Evolutionary conservation across 2,797 vertebrate genomes (phyloP), one percentile per base, ranked within the genome.

Genomic region (Holocentrus rufus): DNA sequence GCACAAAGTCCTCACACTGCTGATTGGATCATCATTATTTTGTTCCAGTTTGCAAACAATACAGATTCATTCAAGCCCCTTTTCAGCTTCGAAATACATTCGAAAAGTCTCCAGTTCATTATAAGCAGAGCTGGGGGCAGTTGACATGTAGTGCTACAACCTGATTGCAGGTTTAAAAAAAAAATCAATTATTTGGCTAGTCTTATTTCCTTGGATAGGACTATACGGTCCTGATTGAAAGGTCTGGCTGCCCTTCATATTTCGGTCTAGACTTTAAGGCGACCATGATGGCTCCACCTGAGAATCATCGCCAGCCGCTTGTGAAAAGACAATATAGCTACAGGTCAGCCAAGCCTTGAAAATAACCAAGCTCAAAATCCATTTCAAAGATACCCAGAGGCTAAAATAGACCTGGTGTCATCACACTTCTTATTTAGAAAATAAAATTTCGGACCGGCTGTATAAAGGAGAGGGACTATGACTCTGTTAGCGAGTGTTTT

Each of bases 21-120:
- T 1, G 64, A 49, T 36, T 13, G 34, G 46, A 58, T 77, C 60
- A 55, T 69, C 60, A 55, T 69, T n/a, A 30, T 56, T 77, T 69
- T 31, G 34, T 39, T 14, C 39, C 39, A 42, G 11, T 42, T 36
- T 42, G 14, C 39, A 42, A 22, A 17, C n/a, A 63, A 56, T 27
- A 57, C 59, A 55, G 53, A 69, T 52, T 39, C 57, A 55, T 18
- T 39, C 22, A 20, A 36, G 9, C 34, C 34, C 34, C 34, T 23
- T 59, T 61, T 53, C 55, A 47, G 63, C 27, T 42, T 42, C 39
- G 14, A 42, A 42, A 42, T 42, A 42, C 39, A 42, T 42, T 39
- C 10, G 2, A 42, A 42, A 42, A 13, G 18, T 61, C 11, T 0
- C 8, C 8, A 18, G 18, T 63, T 57, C 18, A 23, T 0, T 73